Evolutionary conservation across 2,113 vertebrate species (phyloP), one percentile per base, ranked within the genome.

Genomic region (Brachionichthys hirsutus): DNA sequence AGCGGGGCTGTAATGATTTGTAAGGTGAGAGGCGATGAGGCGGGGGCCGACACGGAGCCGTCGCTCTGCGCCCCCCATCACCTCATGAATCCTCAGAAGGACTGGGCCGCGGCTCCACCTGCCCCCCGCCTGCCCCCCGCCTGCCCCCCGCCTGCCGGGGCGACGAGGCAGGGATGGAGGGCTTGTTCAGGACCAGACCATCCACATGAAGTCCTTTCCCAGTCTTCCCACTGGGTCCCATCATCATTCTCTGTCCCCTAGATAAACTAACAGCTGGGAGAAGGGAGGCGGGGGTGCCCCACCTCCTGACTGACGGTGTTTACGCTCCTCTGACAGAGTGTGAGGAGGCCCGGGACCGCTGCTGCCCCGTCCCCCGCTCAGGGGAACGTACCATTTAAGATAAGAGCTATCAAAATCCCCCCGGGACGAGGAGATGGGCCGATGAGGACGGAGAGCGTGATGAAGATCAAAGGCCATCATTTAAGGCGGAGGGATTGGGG

Each of bases 221-320:
- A 1, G 24, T 52, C 53, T 73, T 77, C 82, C 67, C 74, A 49
- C 56, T 60, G 20, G 41, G 66, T 64, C 60, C 80, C 78, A 60
- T 70, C 80, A 92, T 93, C 89, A 90, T 85, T 94, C 92, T 92
- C 90, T 83, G 85, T 87, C 88, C 89, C 91, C 90, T 92, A 93
- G 91, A 93, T 93, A 95, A 95, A 94, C 94, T 94, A 95, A 95
- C 93, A 95, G 76, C 78, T 51, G 58, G 68, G 58, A 66, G 70
- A 78, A 79, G 85, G 88, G 87, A 87, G 87, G 85, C 65, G 81
- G 77, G 65, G 77, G 73, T 70, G 82, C 82, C 78, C 72, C 83
- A 42, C 63, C 30, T 67, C 49, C 55, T 54, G 67, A 70, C 75
- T 89, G 90, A 91, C 91, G 90, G 35, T 92, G 90, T 92, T 91